Conservation (phyloP, 2,888 invertebrate species). For the Deilephila porcellus region DNA sequence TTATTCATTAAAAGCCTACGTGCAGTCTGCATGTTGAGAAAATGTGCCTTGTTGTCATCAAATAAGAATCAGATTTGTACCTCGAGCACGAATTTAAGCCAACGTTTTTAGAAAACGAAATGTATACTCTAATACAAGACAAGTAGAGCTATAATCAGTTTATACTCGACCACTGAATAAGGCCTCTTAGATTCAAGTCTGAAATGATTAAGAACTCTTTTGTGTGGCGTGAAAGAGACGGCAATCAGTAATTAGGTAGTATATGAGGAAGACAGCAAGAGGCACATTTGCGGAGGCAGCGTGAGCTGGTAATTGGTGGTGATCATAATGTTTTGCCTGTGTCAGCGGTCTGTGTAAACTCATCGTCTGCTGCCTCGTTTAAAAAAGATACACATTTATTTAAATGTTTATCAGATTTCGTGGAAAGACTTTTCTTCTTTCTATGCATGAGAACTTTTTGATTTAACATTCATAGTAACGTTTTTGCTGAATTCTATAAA, state of each 20-base stretch:
- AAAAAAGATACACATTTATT: conserved; percentile 30
- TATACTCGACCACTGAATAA: conserved; percentile 3
- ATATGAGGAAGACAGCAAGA: conserved; percentile 45
- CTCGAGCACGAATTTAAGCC: background rate
- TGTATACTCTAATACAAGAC: conserved; percentile 33
- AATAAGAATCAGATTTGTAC: conserved; percentile 21
- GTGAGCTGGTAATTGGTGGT: conserved; percentile 81
- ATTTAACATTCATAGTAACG: too few species aligned
- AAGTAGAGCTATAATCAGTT: conserved; percentile 32
- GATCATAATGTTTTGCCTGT: conserved; percentile 80
- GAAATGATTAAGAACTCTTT: conserved; percentile 70
- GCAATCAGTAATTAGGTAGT: conserved; percentile 39
- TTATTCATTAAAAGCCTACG: conserved; percentile 41
- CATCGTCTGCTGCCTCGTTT: conserved; percentile 72
- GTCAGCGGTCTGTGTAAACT: conserved; percentile 78
- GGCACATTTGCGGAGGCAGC: conserved; percentile 68
- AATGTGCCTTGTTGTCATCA: conserved; percentile 32
- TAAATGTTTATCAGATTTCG: background rate
- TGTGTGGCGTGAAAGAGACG: conserved; percentile 49
- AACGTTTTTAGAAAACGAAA: conserved; percentile 30
- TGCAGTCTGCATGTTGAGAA: conserved; percentile 12
- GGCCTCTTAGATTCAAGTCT: conserved; percentile 39
- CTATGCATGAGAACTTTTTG: too few species aligned
- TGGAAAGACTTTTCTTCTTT: too few species aligned
- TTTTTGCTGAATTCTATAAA: too few species aligned